Conservation (phyloP, 2,113 vertebrate species). For the Halcyon malimbica region DNA sequence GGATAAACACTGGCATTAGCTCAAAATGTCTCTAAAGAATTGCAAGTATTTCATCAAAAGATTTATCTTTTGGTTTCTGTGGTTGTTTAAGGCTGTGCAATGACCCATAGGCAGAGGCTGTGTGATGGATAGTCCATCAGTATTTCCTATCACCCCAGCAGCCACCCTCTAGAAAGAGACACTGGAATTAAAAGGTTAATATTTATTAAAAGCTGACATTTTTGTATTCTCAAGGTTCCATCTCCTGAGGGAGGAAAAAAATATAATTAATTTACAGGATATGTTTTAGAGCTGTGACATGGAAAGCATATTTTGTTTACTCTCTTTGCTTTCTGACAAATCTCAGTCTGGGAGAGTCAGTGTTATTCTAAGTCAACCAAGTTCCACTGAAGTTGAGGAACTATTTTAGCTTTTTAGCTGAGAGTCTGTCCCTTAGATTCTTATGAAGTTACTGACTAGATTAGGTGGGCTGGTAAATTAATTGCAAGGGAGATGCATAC, state of each 20-base stretch:
- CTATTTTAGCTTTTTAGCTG: not conserved
- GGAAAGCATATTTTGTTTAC: slow-evolving; percentile 19
- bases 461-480: slow-evolving; percentile 36
- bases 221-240: slow-evolving; percentile 15
- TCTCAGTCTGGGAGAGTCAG: not conserved
- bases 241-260: not conserved
- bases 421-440: not conserved
- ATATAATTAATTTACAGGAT: not conserved
- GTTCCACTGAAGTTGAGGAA: not conserved
- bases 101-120: slow-evolving; percentile 44
- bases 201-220: slow-evolving; percentile 51
- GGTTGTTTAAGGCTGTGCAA: slow-evolving; percentile 49
- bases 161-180: slow-evolving; percentile 39
- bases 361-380: not conserved
- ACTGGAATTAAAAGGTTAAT: slow-evolving; percentile 63
- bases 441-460: not conserved
- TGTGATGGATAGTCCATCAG: slow-evolving; percentile 39
- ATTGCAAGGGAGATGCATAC: not conserved
- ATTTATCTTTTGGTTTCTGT: slow-evolving; percentile 63
- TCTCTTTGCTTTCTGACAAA: slow-evolving; percentile 34
- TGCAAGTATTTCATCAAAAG: slow-evolving; percentile 70
- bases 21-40: slow-evolving; percentile 66
- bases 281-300: slow-evolving; percentile 10
- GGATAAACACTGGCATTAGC: slow-evolving; percentile 68
- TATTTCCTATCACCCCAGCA: not conserved